A percentile compares a stretch with the other conserved stretches of the same genome.
Evolutionary conservation across 1,140 invertebrate genomes (phyloP).

Genomic region (Octopus bimaculoides): DNA sequence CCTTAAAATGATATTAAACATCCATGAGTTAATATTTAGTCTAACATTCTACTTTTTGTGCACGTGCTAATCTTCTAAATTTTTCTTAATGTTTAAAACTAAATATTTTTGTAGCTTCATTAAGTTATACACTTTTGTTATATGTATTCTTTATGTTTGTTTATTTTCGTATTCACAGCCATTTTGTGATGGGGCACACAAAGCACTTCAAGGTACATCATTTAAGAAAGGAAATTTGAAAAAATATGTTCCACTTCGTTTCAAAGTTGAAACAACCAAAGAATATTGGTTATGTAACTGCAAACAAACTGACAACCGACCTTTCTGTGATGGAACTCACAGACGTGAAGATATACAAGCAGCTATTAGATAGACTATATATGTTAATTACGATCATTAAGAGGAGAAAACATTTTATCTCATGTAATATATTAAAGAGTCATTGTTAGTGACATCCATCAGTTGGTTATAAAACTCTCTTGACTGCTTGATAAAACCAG

Average conservation of each 20-base stretch:
- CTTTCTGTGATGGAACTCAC: constrained; percentile 98
- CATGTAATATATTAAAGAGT: too few species aligned
- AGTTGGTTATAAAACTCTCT: too few species aligned
- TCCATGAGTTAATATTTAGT: not conserved
- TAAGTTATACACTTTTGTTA: not conserved
- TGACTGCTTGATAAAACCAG: too few species aligned
- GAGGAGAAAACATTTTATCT: too few species aligned
- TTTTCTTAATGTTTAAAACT: not conserved
- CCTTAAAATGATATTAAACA: not conserved
- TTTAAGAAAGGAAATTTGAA: constrained; percentile 58
- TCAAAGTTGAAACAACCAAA: constrained; percentile 82
- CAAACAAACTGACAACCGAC: constrained; percentile 90
- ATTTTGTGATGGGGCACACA: constrained; percentile 92
- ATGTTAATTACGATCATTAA: too few species aligned
- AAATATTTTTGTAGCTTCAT: not conserved
- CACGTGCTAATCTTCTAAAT: not conserved
- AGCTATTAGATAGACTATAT: constrained; percentile 26
- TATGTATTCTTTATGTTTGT: constrained; percentile 14
- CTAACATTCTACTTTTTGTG: not conserved
- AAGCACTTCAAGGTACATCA: constrained; percentile 62
- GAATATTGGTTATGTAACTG: constrained; percentile 98
- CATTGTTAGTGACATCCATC: too few species aligned
- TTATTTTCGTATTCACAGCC: constrained; percentile 64
- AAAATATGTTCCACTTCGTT: constrained; percentile 70
- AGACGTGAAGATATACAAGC: constrained; percentile 69